Percentiles rank a stretch among this genome's conserved stretches.
phyloP scores from a whole-genome alignment of 2,888 invertebrate species.

The Cataglyphis cursor region DNA sequence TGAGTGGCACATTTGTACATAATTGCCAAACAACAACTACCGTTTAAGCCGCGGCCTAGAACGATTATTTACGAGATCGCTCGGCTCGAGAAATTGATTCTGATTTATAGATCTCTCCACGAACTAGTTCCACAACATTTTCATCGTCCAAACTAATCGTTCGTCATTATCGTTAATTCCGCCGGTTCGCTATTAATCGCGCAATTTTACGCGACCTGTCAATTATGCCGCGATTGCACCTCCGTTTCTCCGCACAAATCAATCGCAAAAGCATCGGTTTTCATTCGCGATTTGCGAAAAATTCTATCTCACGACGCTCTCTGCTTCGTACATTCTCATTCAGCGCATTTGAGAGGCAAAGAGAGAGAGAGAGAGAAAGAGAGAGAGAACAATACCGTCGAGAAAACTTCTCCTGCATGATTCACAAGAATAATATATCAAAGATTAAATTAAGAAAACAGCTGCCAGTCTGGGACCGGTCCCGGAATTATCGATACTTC shows the following conservation, averaged over 20 bases:
- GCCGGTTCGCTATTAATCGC: conserved; percentile 38
- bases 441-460: background rate
- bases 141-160: conserved; percentile 36
- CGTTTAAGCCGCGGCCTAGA: conserved; percentile 28
- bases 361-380: no score
- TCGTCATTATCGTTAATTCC: conserved; percentile 53
- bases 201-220: conserved; percentile 51
- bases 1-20: conserved; percentile 8
- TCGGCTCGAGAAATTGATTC: conserved; percentile 24
- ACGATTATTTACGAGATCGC: conserved; percentile 17
- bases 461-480: background rate
- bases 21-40: conserved; percentile 32
- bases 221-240: conserved; percentile 44
- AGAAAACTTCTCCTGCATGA: background rate
- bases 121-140: conserved; percentile 33
- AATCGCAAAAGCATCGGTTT: conserved; percentile 11
- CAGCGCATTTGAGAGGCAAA: background rate
- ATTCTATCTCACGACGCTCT: background rate
- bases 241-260: conserved; percentile 54
- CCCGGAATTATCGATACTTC: conserved; percentile 19
- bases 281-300: conserved; percentile 22
- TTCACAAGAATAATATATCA: background rate
- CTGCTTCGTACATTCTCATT: background rate
- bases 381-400: background rate
- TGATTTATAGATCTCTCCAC: conserved; percentile 38